phyloP scores from a whole-genome alignment of 2,113 vertebrate genomes.

The Pyxicephalus adspersus region DNA sequence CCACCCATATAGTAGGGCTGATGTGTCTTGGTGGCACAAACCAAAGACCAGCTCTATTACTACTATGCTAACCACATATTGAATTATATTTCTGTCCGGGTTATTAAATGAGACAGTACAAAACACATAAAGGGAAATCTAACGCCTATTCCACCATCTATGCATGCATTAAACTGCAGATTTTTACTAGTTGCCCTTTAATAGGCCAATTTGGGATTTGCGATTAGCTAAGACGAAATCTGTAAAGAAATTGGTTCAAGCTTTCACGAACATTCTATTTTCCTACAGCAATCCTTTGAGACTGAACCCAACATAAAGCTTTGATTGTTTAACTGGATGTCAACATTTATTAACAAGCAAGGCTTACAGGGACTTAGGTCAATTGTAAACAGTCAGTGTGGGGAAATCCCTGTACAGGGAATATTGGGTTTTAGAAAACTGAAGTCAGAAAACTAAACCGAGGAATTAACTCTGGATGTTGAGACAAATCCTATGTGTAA shows the following conservation, averaged over 20 bases:
- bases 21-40: no score
- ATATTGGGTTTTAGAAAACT: background rate
- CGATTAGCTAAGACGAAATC: background rate
- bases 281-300: slow-evolving; percentile 5
- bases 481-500: background rate
- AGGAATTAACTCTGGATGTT: background rate
- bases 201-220: background rate
- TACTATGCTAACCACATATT: no score
- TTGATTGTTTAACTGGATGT: slow-evolving; percentile 17
- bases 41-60: no score
- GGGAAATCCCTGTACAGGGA: slow-evolving; percentile 22
- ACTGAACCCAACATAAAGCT: background rate
- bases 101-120: no score
- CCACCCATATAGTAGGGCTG: no score
- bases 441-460: background rate
- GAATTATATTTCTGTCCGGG: no score
- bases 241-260: background rate
- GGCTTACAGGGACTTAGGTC: slow-evolving; percentile 28
- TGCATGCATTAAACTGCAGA: no score
- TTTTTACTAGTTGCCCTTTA: slow-evolving; percentile 3
- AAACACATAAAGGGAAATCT: no score
- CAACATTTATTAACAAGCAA: slow-evolving; percentile 20
- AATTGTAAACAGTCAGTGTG: slow-evolving; percentile 16
- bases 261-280: background rate
- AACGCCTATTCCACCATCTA: no score